Base-by-base conservation (phyloP, 1,140 invertebrate genomes). In the Lethocerus indicus region DNA sequence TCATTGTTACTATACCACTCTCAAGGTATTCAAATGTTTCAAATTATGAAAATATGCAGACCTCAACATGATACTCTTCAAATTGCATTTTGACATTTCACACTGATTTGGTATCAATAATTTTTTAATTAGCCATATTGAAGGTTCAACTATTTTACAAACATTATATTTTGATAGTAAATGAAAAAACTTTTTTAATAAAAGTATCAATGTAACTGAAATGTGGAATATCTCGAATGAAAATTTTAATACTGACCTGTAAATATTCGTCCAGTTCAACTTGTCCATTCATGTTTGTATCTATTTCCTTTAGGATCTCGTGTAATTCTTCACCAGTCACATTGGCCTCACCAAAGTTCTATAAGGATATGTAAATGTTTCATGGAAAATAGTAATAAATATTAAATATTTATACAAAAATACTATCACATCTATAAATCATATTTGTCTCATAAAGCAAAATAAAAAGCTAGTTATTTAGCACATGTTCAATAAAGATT, bases 271-370 rank as follows among this genome's bases (percentile, higher is more conserved):
- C 90, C 61, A 98, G 75, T 68, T 98, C 94, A 61, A 98, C 89
- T 74, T 97, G 89, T 60, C 95, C 95, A 71, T 98, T 98, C 78
- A 92, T 92, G 71, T 97, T 98, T 60, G 94, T 84, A 74, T 98
- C 95, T 62, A 98, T 95, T 76, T 98, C 94, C 65, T 75, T 81
- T 52, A 98, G 76, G 64, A 98, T 93, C 67, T 96, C 90, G 70
- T 98, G 95, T 58, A 98, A 74, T 68, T 94, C 83, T 67, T 95
- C 87, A 46, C 95, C 93, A 50, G 85, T 79, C 52, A 98, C 81
- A 58, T 88, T 76, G 61, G 71, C 79, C 66, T 95, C 90, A 58
- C 88, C 90, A 63, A 81, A 81, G 29, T 28, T 44, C 42, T 44
- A 20, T 12, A 4, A 25, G 29, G 18, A 27, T 12, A 6, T 5